Conservation (phyloP, 2,888 invertebrate species). For the Polylopha cassiicola region DNA sequence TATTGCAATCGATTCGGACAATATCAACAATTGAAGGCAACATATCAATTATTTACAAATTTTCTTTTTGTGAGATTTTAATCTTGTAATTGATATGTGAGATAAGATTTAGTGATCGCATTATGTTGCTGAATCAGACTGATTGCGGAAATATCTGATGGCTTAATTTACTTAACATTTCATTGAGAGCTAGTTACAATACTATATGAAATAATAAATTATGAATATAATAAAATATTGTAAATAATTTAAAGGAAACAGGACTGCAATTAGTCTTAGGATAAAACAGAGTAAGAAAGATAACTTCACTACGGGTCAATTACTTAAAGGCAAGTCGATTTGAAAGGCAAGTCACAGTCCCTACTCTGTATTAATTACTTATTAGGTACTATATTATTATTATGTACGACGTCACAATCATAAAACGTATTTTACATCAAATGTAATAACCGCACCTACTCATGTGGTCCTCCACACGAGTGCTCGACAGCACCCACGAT, state of each 20-base stretch:
- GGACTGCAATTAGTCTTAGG: conserved; percentile 30
- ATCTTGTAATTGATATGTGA: conserved; percentile 49
- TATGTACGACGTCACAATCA: conserved; percentile 59
- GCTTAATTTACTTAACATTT: conserved; percentile 20
- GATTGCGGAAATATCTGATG: conserved; percentile 18
- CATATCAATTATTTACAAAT: conserved; percentile 37
- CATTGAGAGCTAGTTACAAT: conserved; percentile 32
- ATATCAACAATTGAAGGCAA: conserved; percentile 42
- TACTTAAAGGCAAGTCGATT: conserved; percentile 59
- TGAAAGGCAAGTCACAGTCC: conserved; percentile 63
- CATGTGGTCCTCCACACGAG: conserved; percentile 47
- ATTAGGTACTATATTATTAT: conserved; percentile 41
- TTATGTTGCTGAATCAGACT: conserved; percentile 15
- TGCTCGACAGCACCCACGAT: conserved; percentile 55
- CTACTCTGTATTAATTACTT: conserved; percentile 47
- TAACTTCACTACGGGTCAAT: conserved; percentile 41
- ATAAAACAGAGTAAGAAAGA: conserved; percentile 41
- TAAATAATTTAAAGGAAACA: conserved; percentile 40
- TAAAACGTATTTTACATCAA: conserved; percentile 49
- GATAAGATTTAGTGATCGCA: conserved; percentile 31
- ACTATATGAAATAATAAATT: conserved; percentile 39
- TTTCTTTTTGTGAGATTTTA: conserved; percentile 34
- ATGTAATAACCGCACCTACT: conserved; percentile 40
- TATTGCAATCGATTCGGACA: conserved; percentile 42
- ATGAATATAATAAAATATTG: conserved; percentile 31